phyloP scores from a whole-genome alignment of 2,888 invertebrate genomes.

The Eupsilia transversa region DNA sequence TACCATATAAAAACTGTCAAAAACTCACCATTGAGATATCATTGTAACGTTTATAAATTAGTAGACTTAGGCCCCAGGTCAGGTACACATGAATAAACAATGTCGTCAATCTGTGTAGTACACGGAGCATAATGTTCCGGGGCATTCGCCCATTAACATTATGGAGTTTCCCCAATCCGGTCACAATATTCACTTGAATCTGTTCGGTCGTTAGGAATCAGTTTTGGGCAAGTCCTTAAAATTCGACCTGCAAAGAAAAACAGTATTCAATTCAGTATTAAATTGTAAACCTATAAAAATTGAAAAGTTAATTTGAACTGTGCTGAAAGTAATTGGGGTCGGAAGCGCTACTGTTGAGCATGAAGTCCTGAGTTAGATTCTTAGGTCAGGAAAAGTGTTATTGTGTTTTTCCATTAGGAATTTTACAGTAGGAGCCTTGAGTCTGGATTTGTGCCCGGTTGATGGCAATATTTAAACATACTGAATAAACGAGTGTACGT shows the following conservation, averaged over 20 bases:
- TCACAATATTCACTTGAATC: conserved; percentile 23
- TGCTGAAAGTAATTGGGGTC: not conserved
- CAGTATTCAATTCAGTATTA: not conserved
- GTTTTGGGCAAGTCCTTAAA: not conserved
- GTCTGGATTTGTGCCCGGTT: not conserved
- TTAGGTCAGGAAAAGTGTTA: not conserved
- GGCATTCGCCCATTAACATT: conserved; percentile 22
- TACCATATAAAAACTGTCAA: no score
- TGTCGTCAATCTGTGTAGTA: conserved; percentile 23
- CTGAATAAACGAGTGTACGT: not conserved
- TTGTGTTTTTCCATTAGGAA: not conserved
- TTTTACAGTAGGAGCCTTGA: not conserved
- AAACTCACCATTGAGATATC: no score
- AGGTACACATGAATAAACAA: conserved; percentile 15
- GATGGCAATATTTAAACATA: not conserved
- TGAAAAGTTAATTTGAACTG: not conserved
- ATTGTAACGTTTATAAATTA: no score
- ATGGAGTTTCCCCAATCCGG: not conserved
- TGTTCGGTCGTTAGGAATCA: conserved; percentile 7
- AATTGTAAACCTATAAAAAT: not conserved
- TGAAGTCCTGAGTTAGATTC: not conserved
- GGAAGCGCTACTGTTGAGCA: not conserved
- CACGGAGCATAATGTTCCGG: conserved; percentile 20
- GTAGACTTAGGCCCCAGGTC: no score
- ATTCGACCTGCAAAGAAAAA: not conserved